A percentile compares a stretch with the other conserved stretches of the same genome.
Evolutionary conservation across 2,113 vertebrate species (phyloP).

Genomic region (Dicrurus megarhynchus): DNA sequence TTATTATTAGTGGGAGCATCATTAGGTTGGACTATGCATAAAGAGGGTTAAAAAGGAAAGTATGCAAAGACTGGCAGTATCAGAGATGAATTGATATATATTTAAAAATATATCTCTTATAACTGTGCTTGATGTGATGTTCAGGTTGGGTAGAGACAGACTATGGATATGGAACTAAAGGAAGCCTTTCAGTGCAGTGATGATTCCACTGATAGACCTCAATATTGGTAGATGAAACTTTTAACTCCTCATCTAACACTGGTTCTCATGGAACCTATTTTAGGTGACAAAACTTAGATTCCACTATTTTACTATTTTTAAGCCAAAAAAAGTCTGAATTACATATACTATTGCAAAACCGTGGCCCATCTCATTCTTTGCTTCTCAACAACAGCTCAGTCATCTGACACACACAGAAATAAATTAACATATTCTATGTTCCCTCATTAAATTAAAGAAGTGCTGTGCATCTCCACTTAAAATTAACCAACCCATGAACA

Average conservation of each 20-base stretch:
- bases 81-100: background rate
- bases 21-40: background rate
- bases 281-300: background rate
- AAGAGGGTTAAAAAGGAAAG: background rate
- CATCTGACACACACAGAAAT: background rate
- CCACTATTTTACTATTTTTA: background rate
- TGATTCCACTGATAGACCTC: background rate
- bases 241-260: background rate
- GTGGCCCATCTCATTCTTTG: background rate
- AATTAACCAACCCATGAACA: background rate
- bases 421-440: background rate
- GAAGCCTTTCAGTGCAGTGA: background rate
- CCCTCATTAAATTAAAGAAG: background rate
- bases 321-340: background rate
- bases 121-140: background rate
- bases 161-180: background rate
- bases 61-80: background rate
- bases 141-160: background rate
- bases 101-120: background rate
- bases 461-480: background rate
- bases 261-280: background rate
- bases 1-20: background rate
- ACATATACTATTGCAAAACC: background rate
- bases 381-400: background rate
- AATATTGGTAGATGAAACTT: background rate